These are phyloP conservation scores for Charaxes varanes DNA, from an alignment of 1,140 invertebrate genomes.

Conservation along the genomic window DNA sequence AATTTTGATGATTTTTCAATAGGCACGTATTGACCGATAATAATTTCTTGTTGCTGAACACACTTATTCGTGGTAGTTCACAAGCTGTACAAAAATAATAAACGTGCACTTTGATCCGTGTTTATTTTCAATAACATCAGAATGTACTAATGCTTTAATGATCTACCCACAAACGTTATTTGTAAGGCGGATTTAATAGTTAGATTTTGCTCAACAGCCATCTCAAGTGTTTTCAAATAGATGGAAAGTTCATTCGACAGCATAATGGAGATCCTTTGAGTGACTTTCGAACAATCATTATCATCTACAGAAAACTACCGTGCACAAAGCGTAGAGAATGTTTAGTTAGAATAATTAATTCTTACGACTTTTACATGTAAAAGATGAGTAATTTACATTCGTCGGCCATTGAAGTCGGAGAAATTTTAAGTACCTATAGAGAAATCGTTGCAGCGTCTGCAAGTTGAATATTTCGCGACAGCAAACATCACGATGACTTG, in stretches of 20 bases:
- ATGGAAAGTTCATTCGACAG: background rate
- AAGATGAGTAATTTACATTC: conserved; percentile 2
- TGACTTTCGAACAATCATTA: conserved; percentile 1
- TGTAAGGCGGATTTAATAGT: no score
- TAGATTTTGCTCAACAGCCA: no score
- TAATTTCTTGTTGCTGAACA: no score
- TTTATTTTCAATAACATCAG: no score
- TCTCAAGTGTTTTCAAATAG: background rate
- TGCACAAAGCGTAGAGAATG: conserved; percentile 3
- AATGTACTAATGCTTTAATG: no score
- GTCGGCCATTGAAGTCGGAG: background rate
- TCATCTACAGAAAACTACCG: background rate
- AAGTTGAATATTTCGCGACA: background rate
- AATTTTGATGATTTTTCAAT: conserved; percentile 1
- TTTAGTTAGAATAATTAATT: conserved; percentile 7
- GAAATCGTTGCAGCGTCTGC: background rate
- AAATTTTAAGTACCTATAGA: background rate
- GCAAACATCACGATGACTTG: background rate
- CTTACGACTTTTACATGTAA: conserved; percentile 3
- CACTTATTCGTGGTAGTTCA: no score
- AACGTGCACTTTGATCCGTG: no score
- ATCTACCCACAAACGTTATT: no score
- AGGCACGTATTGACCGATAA: no score
- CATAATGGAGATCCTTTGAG: background rate
- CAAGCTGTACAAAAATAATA: no score